A percentile compares a stretch with the other conserved stretches of the same genome.
Conservation (phyloP, 2,888 invertebrate genomes). For the Morpho achilles region DNA sequence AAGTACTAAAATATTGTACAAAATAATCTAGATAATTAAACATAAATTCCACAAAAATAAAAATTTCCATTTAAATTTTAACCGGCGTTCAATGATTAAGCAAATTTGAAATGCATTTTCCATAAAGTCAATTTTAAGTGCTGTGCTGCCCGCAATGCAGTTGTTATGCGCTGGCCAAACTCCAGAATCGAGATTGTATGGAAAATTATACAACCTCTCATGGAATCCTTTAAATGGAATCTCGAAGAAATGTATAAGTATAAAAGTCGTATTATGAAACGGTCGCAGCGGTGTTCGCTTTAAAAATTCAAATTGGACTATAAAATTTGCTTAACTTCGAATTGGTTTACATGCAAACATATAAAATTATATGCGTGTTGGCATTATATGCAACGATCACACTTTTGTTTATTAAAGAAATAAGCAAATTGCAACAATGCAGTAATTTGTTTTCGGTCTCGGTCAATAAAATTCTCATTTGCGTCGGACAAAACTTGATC, state of each 20-base stretch:
- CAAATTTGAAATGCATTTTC: constrained; percentile 24
- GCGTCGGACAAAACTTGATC: no score
- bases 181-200: constrained; percentile 68
- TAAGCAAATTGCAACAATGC: neutral
- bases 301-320: constrained; percentile 35
- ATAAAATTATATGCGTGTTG: constrained; percentile 28
- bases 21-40: neutral
- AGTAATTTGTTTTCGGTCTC: neutral
- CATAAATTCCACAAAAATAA: constrained; percentile 4
- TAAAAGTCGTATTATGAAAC: constrained; percentile 25
- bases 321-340: constrained; percentile 30
- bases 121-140: constrained; percentile 27
- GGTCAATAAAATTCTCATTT: no score
- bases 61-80: constrained; percentile 8
- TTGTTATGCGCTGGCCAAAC: constrained; percentile 53
- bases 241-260: constrained; percentile 23
- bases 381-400: neutral
- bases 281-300: constrained; percentile 23
- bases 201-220: constrained; percentile 58
- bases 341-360: constrained; percentile 28
- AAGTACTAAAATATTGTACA: no score
- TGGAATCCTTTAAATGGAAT: constrained; percentile 40
- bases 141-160: constrained; percentile 53
- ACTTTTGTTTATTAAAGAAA: constrained; percentile 1
- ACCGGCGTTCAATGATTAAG: constrained; percentile 17